Base-by-base conservation (phyloP, 2,797 vertebrate species). In the Gymnopithys bicolor region DNA sequence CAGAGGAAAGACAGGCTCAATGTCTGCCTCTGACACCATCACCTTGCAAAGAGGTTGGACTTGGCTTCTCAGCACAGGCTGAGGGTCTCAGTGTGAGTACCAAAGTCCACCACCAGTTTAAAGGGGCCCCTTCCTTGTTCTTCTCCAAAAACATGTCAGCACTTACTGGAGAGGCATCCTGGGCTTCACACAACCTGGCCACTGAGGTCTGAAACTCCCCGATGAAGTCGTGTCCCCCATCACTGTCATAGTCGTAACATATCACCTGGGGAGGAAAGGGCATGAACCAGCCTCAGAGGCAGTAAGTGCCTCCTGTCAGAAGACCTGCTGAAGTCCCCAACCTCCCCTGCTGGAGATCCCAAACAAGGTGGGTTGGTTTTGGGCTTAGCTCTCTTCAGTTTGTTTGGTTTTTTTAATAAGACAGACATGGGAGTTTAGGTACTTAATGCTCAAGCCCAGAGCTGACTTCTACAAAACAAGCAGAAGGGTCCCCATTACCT, bases 151-250 rank as follows among this genome's bases (percentile, higher is more conserved):
- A 1, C 3, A 0, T 5, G 37, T 5, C 4, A 5, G 52, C 73
- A 71, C 98, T 98, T 87, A 99, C 99, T 96, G 99, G 98, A 90
- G 96, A 89, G 7, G 98, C 97, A 82, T 99, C 99, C 49, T 98
- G 98, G 52, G 99, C 98, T 97, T 98, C 98, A 10, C 98, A 98
- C 98, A 99, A 98, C 98, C 98, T 99, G 69, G 98, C 90, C 70
- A 98, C 99, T 0, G 98, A 99, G 67, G 99, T 99, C 97, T 99
- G 98, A 95, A 99, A 98, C 97, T 99, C 99, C 74, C 99, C 99
- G 0, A 99, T 99, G 97, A 99, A 99, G 96, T 99, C 99, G 2
- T 99, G 99, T 70, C 99, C 99, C 28, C 99, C 99, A 0, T 99
- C 99, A 0, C 99, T 99, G 96, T 99, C 99, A 0, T 99, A 99